These are phyloP conservation scores for Apomyelois bistriatella DNA, from an alignment of 2,888 invertebrate genomes.

Conservation along the genomic window DNA sequence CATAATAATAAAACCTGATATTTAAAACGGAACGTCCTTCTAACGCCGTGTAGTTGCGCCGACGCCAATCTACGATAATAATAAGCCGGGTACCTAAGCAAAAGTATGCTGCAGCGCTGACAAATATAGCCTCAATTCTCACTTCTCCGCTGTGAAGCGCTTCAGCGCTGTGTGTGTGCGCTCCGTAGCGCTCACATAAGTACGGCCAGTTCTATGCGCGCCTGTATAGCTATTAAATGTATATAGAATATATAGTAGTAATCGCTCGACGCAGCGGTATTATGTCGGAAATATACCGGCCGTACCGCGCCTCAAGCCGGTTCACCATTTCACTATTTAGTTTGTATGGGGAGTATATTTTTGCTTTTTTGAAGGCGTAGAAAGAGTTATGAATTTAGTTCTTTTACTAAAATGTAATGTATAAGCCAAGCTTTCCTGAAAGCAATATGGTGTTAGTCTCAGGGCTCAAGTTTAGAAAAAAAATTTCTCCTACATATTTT, in stretches of 20 bases:
- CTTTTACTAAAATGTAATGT: constrained; percentile 70
- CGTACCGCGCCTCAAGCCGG: constrained; percentile 73
- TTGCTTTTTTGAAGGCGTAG: constrained; percentile 67
- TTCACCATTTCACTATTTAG: constrained; percentile 72
- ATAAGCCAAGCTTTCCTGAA: constrained; percentile 64
- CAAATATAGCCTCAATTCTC: constrained; percentile 37
- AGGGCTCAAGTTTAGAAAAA: constrained; percentile 37
- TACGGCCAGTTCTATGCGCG: constrained; percentile 81
- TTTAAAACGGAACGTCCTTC: constrained; percentile 81
- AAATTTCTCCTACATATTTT: constrained; percentile 12
- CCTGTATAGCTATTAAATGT: constrained; percentile 81
- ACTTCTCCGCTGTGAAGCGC: constrained; percentile 49
- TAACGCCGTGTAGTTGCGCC: constrained; percentile 81
- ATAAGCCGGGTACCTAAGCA: constrained; percentile 71
- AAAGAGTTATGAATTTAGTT: constrained; percentile 60
- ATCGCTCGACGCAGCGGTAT: constrained; percentile 81
- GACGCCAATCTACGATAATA: constrained; percentile 81
- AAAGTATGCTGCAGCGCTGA: constrained; percentile 63
- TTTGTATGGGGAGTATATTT: constrained; percentile 76
- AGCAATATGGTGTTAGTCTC: constrained; percentile 57
- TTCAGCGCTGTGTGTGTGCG: constrained; percentile 51
- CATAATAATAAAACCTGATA: constrained; percentile 81
- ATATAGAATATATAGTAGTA: constrained; percentile 81
- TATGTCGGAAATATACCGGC: constrained; percentile 81
- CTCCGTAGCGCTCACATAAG: constrained; percentile 77